Evolutionary conservation across 64 coral and sea anemone species (phyloP).

Genomic region (Dendronephthya gigantea): DNA sequence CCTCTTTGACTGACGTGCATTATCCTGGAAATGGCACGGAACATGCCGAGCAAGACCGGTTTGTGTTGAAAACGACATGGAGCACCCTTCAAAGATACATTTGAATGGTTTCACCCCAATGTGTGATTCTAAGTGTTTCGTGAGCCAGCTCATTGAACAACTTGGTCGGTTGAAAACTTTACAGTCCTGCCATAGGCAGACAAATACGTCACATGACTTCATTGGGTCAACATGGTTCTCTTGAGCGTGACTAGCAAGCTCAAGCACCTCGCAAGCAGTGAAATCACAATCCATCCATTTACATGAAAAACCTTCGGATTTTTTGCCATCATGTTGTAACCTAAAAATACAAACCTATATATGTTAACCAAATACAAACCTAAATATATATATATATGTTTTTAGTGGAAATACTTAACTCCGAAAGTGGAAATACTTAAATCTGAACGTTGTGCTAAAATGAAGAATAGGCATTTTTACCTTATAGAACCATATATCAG

Average conservation of each 20-base stretch:
- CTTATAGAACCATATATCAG: too few relatives aligned
- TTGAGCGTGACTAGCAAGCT: slow-evolving; percentile 72
- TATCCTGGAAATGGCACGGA: slow-evolving; percentile 80
- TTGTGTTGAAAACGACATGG: slow-evolving; percentile 73
- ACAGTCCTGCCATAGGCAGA: slow-evolving; percentile 93
- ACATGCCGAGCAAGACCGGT: slow-evolving; percentile 86
- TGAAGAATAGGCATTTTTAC: too few relatives aligned
- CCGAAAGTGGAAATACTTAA: too few relatives aligned
- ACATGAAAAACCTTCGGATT: slow-evolving; percentile 24
- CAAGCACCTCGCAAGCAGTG: background rate
- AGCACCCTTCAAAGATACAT: slow-evolving; percentile 86
- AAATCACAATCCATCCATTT: slow-evolving; percentile 79
- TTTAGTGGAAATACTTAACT: too few relatives aligned
- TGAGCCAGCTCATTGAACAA: slow-evolving; percentile 88
- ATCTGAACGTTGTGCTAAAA: too few relatives aligned
- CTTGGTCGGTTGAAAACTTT: slow-evolving; percentile 98
- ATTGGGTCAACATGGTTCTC: slow-evolving; percentile 76
- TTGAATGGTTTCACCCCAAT: slow-evolving; percentile 95
- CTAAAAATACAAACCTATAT: background rate
- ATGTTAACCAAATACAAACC: background rate
- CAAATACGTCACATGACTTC: slow-evolving; percentile 67
- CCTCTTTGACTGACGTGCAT: slow-evolving; percentile 51
- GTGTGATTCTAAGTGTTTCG: slow-evolving; percentile 85
- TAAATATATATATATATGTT: too few relatives aligned
- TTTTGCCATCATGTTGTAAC: background rate